Conservation (phyloP, 2,113 vertebrate species). For the Apteryx mantelli region DNA sequence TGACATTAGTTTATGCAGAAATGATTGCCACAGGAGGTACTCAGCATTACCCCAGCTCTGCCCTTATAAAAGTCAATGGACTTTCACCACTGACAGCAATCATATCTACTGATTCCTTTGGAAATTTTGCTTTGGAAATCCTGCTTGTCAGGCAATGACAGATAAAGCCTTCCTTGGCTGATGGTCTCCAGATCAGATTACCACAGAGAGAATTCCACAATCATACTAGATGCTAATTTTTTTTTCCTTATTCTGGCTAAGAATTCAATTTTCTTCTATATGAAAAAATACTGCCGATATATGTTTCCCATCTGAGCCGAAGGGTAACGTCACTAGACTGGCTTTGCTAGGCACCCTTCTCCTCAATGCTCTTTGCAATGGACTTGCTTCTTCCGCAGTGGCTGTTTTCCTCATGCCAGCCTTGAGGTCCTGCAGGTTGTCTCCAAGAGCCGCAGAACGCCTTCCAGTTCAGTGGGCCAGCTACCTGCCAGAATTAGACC, state of each 20-base stretch:
- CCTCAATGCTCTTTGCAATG: not conserved
- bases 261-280: conserved; percentile 44
- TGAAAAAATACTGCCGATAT: conserved; percentile 1
- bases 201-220: conserved; percentile 4
- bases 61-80: rapidly evolving
- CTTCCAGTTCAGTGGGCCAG: not conserved
- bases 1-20: not conserved
- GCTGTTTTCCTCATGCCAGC: not conserved
- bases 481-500: not conserved
- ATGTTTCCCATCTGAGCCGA: conserved; percentile 21
- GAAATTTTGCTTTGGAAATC: not conserved
- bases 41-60: not conserved
- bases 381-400: not conserved
- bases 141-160: not conserved
- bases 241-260: conserved; percentile 9
- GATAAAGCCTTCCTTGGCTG: not conserved
- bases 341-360: conserved; percentile 3
- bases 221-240: not conserved
- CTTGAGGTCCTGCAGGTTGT: not conserved
- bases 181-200: not conserved
- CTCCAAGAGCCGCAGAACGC: not conserved
- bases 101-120: not conserved
- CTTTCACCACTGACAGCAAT: not conserved
- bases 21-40: not conserved
- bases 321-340: not conserved